A percentile compares a stretch with the other conserved stretches of the same genome.
These are phyloP conservation scores for Porites evermanni DNA, from an alignment of 92 coral and sea anemone species.

Conservation along the genomic window DNA sequence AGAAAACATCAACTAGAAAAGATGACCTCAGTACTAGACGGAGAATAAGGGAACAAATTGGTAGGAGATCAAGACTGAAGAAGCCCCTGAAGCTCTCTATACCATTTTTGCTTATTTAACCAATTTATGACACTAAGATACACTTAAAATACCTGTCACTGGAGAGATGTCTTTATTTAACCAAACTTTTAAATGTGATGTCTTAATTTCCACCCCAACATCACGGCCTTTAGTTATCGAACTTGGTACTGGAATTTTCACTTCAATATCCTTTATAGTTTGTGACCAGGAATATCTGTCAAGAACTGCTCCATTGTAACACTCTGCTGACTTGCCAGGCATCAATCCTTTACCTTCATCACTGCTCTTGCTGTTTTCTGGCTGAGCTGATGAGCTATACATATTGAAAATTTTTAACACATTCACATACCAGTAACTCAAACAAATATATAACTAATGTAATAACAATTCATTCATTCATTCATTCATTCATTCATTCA, in stretches of 20 bases:
- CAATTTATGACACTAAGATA: too few species aligned
- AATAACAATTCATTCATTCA: too few species aligned
- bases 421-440: too few species aligned
- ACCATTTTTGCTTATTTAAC: too few species aligned
- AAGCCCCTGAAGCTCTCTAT: too few species aligned
- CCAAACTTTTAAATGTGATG: constrained; percentile 78
- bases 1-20: too few species aligned
- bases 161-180: constrained; percentile 75
- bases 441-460: too few species aligned
- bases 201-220: constrained; percentile 88
- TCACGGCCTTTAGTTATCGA: constrained; percentile 85
- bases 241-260: constrained; percentile 86
- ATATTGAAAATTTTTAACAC: not conserved
- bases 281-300: constrained; percentile 97
- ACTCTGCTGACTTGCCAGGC: constrained; percentile 90
- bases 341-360: constrained; percentile 56
- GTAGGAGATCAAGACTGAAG: too few species aligned
- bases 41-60: too few species aligned
- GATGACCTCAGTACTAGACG: too few species aligned
- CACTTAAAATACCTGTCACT: constrained; percentile 51
- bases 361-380: not conserved
- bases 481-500: too few species aligned
- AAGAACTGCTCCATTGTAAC: constrained; percentile 94
- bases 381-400: not conserved
- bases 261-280: constrained; percentile 87